Evolutionary conservation across 2,113 vertebrate genomes (phyloP).

Genomic region (Heptranchias perlo): DNA sequence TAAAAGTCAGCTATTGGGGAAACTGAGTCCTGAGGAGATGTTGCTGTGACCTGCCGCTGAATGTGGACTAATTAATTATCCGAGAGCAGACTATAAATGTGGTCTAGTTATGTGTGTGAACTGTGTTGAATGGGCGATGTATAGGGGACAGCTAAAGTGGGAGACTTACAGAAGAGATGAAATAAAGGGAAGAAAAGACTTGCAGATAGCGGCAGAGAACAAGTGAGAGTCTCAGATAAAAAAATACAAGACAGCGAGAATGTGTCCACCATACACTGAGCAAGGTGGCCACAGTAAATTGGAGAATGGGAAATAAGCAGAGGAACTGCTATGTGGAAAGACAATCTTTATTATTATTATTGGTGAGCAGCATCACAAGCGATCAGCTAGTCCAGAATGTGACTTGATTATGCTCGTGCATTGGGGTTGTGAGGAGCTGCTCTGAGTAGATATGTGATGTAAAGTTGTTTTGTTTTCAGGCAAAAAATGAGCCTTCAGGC

Average conservation of each 20-base stretch:
- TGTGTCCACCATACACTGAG: not conserved
- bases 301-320: not conserved
- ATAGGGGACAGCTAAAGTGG: not conserved
- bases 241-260: not conserved
- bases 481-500: constrained; percentile 90
- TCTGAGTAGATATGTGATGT: not conserved
- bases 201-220: not conserved
- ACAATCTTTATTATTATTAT: not conserved
- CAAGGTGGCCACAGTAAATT: not conserved
- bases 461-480: constrained; percentile 55
- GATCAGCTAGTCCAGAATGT: not conserved
- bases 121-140: not conserved
- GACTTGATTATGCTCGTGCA: not conserved
- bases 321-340: not conserved
- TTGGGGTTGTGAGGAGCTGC: not conserved
- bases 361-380: not conserved
- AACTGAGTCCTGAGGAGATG: not conserved
- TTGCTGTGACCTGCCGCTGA: not conserved
- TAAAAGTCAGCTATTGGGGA: not conserved
- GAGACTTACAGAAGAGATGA: not conserved
- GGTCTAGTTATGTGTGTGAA: not conserved
- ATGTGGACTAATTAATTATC: not conserved
- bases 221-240: not conserved
- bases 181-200: not conserved
- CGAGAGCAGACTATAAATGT: not conserved